Evolutionary conservation across 2,888 invertebrate species (phyloP), one percentile per base, ranked within the genome.

Genomic region (Perithous albicinctus): DNA sequence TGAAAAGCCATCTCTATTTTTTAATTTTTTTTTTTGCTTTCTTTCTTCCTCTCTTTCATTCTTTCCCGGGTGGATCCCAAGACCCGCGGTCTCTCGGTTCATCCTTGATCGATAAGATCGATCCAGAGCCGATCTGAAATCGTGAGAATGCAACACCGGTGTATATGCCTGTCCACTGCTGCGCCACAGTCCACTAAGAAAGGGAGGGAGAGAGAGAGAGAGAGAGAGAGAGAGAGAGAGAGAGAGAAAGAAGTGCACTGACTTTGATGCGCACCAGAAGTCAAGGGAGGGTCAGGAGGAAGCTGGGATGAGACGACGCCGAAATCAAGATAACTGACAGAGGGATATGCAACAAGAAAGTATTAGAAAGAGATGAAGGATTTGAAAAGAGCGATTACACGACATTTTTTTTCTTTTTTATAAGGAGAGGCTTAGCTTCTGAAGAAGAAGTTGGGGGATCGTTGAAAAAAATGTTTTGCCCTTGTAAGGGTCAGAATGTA

Each of bases 71-170:
- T 70, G 73, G 69, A 80, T 66, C 56, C 32, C 64, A 59, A 54
- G 59, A 54, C 59, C 66, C 56, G 67, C 72, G 66, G 41, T 72
- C 77, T 73, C 76, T 41, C 73, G 73, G 73, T 73, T 81, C 81
- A 81, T 77, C 56, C 81, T 81, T 76, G 76, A 67, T 76, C 79
- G 85, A 87, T 84, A 82, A 86, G 85, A 85, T 85, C 78, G 83
- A 84, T 83, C 72, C 74, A 35, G 67, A 73, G 54, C 76, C 74
- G 75, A 83, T 75, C 82, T 85, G 66, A 84, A 84, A 86, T 86
- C 85, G 86, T 85, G 86, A 86, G 87, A 86, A 86, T 86, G 85
- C 84, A 77, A 73, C 78, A 83, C 59, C 75, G 75, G 29, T 56
- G 76, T 70, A 51, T 76, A 43, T 56, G 41, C 43, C 43, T 46